Percentiles rank a stretch among this genome's conserved stretches.
These are phyloP conservation scores for Cancer borealis DNA, from an alignment of 2,888 invertebrate species.

Conservation along the genomic window DNA sequence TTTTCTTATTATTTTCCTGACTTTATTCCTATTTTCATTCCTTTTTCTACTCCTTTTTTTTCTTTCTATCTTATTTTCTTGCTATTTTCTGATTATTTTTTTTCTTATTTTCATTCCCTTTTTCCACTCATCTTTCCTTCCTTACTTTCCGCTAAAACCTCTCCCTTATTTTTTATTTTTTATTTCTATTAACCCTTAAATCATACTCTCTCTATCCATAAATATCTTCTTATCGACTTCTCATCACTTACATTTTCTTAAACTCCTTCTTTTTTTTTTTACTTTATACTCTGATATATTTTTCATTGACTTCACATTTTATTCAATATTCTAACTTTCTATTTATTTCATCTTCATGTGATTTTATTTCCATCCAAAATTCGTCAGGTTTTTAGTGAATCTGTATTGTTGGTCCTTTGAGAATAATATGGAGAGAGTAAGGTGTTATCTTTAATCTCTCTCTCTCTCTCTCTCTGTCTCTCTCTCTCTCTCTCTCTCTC, in stretches of 20 bases:
- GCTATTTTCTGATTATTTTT: neutral
- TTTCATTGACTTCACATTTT: neutral
- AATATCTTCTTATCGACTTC: neutral
- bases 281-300: neutral
- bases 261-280: neutral
- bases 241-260: neutral
- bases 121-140: neutral
- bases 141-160: neutral
- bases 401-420: neutral
- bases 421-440: neutral
- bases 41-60: neutral
- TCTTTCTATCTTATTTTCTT: neutral
- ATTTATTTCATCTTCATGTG: neutral
- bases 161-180: neutral
- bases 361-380: neutral
- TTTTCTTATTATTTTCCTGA: neutral
- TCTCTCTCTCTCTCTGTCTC: constrained; percentile 20
- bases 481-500: constrained; percentile 20
- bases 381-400: neutral
- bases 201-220: neutral
- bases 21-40: neutral
- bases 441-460: neutral
- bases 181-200: neutral
- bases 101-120: neutral
- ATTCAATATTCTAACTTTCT: neutral